Conservation (phyloP, 1,140 invertebrate genomes). For the Conus betulinus region DNA sequence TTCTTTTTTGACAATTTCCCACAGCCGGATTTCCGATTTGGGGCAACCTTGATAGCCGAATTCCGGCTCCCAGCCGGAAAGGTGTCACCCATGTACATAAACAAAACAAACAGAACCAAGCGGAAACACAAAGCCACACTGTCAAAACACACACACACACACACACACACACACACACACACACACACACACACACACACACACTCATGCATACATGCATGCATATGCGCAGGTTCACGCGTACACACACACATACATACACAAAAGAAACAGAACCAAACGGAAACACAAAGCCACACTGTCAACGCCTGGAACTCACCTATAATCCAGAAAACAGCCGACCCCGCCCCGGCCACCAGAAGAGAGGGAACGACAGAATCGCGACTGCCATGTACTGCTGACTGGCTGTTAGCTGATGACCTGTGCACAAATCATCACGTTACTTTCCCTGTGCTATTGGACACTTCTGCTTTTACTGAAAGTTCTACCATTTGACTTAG, state of each 20-base stretch:
- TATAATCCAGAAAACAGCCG: conserved; percentile 88
- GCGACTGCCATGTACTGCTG: conserved; percentile 86
- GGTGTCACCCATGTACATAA: no score
- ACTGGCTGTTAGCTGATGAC: conserved; percentile 82
- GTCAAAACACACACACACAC: not conserved
- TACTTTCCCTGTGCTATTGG: no score
- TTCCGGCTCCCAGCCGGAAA: no score
- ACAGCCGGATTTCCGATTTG: no score
- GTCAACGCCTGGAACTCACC: conserved; percentile 74
- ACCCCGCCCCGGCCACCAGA: conserved; percentile 88
- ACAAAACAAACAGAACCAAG: not conserved
- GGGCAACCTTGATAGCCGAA: no score
- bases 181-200: no score
- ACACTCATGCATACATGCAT: conserved; percentile 19
- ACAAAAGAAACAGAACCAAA: conserved; percentile 9
- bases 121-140: no score
- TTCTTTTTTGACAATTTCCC: no score
- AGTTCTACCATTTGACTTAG: no score
- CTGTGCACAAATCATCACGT: conserved; percentile 61
- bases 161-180: no score
- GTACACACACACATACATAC: conserved; percentile 30
- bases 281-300: not conserved
- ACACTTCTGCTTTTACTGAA: no score
- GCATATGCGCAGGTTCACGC: conserved; percentile 24
- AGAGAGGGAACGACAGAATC: conserved; percentile 85